Base-by-base conservation (phyloP, 2,797 vertebrate genomes). In the Echeneis naucrates region DNA sequence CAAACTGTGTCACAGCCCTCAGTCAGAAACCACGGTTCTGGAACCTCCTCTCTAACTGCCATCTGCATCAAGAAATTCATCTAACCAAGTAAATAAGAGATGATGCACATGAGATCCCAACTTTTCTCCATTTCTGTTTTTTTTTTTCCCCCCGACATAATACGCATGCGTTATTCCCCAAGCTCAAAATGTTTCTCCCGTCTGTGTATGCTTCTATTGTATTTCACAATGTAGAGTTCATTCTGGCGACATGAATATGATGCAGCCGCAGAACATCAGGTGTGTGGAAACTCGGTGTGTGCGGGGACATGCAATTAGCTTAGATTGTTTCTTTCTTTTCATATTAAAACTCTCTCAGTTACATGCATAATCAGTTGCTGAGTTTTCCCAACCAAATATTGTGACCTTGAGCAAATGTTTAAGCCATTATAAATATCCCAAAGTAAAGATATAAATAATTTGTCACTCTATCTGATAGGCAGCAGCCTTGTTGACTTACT, bases 21-120 rank as follows among this genome's bases (percentile, higher is more conserved):
- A 85, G 80, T 75, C 80, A 83, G 77, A 83, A 92, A 90, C 56
- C 88, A 86, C 21, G 37, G 82, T 86, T 89, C 90, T 85, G 89
- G 87, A 92, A 92, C 89, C 84, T 90, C 54, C 59, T 60, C 68
- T 67, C 52, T 87, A 90, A 90, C 89, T 89, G 87, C 91, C 88
- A 88, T 88, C 89, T 89, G 88, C 89, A 90, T 81, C 77, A 83
- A 58, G 77, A 75, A 81, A 83, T 79, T 62, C 75, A 85, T 87
- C 81, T 74, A 77, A 80, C 52, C 76, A 76, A 77, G 77, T 89
- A 85, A 90, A 89, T 85, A 86, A 68, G 63, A 75, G 42, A 77
- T 71, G 67, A 87, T 85, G 65, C 88, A 84, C 87, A 73, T 52
- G 85, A 87, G 83, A 87, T 79, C 47, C 37, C 7, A 38, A 50